Base-by-base conservation (phyloP, 2,113 vertebrate genomes). In the Sinocyclocheilus rhinocerous region DNA sequence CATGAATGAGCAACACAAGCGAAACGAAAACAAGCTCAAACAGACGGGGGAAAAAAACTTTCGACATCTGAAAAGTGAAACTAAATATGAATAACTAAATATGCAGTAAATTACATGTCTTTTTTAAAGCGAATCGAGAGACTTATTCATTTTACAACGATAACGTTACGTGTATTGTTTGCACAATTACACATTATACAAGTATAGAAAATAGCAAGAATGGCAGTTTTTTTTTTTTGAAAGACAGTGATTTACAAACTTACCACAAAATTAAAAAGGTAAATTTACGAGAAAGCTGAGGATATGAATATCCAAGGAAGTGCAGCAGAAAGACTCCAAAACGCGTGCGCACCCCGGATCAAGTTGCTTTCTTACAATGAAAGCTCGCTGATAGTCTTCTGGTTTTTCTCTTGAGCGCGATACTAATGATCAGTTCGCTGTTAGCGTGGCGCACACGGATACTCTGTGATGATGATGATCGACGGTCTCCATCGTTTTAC, bases 401-500 rank as follows among this genome's bases (percentile, higher is more conserved):
- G 55, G 20, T 81, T 39, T 82, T 69, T n/a, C 39, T 81, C 6
- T 26, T 65, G 15, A 9, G 24, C 6, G 45, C 81, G 45, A n/a
- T 22, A 72, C 42, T 72, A 24, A 70, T n/a, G 2, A 16, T 83
- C 65, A 83, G 36, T 70, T 70, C 24, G 15, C n/a, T 33, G 26
- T 33, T 36, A 36, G 4, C 24, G 29, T n/a, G 9, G 1, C 10
- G 15, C 57, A 13, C 73, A 61, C 20, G 7, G 59, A 75, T 65
- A 75, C 42, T 85, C 76, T 9, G 45, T 50, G 10, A 13, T 33
- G 10, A 13, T 33, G 10, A 13, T 24, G 42, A 2, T 82, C 18
- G 20, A 39, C 10, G 45, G 78, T 73, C 82, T 69, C 88, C 88
- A 89, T 89, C 85, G 88, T 89, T 75, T 48, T 13, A 20, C 78